Percentiles rank a stretch among this genome's conserved stretches.
These are phyloP conservation scores for Promerops cafer DNA, from an alignment of 2,113 vertebrate species.

Conservation along the genomic window DNA sequence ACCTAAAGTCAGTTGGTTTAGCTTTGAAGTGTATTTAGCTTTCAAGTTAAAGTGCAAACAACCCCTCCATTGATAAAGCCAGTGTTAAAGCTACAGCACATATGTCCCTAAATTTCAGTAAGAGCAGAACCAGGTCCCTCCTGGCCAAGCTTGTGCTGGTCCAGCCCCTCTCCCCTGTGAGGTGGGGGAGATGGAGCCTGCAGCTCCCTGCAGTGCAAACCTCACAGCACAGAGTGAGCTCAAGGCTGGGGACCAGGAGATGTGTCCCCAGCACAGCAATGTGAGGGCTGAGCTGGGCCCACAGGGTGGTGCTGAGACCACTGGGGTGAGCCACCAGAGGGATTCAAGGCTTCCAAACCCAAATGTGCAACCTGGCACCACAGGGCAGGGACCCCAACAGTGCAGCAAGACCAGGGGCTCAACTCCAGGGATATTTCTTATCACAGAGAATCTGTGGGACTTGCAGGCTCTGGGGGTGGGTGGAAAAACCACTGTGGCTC, in stretches of 20 bases:
- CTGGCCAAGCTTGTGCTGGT: too few relatives aligned
- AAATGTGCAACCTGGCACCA: accelerated
- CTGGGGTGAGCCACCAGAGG: too few relatives aligned
- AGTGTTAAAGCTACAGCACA: not conserved
- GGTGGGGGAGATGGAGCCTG: not conserved
- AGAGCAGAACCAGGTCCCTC: not conserved
- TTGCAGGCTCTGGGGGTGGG: not conserved
- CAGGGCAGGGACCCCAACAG: accelerated
- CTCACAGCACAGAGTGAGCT: accelerated
- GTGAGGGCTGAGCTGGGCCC: not conserved
- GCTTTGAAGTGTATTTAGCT: not conserved
- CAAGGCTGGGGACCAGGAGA: not conserved
- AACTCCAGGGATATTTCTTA: not conserved
- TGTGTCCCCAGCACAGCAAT: not conserved
- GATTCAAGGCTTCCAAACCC: not conserved
- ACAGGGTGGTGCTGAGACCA: accelerated
- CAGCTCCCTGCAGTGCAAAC: not conserved
- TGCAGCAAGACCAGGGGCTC: not conserved
- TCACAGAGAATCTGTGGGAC: not conserved
- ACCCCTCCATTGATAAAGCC: not conserved
- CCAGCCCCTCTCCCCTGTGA: not conserved
- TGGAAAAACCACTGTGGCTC: not conserved
- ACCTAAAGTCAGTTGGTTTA: not conserved
- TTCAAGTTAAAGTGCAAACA: not conserved
- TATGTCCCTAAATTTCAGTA: not conserved